These are phyloP conservation scores for Hormaphis cornu DNA, from an alignment of 1,140 invertebrate species.

Conservation along the genomic window DNA sequence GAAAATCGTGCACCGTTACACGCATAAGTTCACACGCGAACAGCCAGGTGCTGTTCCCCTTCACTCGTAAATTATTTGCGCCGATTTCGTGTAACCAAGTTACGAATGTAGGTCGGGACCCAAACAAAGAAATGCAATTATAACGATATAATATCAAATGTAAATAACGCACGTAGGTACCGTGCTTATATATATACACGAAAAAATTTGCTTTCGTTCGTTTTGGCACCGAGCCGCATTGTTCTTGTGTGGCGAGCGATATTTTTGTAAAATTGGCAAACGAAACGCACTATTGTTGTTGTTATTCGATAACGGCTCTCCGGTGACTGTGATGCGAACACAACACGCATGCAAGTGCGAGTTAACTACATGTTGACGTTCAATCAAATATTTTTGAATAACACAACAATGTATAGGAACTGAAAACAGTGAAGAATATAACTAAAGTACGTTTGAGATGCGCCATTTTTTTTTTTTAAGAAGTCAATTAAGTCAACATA, in stretches of 20 bases:
- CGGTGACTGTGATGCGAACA: no score
- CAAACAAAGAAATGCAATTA: constrained; percentile 20
- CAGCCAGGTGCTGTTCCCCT: constrained; percentile 3
- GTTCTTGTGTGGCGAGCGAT: not conserved
- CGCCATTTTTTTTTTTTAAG: no score
- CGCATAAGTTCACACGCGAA: not conserved
- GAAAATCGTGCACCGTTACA: constrained; percentile 21
- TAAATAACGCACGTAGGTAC: not conserved
- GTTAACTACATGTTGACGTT: no score
- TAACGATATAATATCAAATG: not conserved
- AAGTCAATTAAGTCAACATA: no score
- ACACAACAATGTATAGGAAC: no score
- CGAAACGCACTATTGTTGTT: no score
- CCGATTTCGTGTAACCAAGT: constrained; percentile 26
- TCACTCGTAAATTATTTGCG: constrained; percentile 32
- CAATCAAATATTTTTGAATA: no score
- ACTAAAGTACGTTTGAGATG: no score
- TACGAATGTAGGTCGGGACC: constrained; percentile 15
- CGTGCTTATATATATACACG: not conserved
- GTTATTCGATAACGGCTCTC: no score
- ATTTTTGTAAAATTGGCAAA: not conserved
- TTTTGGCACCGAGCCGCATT: not conserved
- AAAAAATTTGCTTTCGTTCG: not conserved
- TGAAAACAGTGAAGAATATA: no score
- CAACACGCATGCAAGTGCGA: no score